phyloP scores from a whole-genome alignment of 2,888 invertebrate species.

The Acholoe squamosa region DNA sequence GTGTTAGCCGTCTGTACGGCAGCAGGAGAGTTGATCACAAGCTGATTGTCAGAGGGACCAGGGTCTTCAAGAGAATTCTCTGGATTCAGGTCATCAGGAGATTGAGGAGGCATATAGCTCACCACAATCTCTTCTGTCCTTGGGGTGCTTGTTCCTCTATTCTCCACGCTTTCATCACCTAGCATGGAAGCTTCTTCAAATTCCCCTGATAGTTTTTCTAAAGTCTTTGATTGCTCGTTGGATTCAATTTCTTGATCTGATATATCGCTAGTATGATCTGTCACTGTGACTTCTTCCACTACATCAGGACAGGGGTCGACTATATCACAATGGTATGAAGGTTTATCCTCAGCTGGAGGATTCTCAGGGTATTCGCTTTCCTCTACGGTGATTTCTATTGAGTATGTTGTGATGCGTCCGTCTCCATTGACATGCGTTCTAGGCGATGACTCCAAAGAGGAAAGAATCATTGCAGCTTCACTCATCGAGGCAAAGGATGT shows the following conservation, averaged over 20 bases:
- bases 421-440: not conserved
- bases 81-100: not conserved
- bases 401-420: not conserved
- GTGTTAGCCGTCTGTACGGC: no score
- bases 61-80: not conserved
- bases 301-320: no score
- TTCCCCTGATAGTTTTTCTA: no score
- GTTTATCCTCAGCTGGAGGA: not conserved
- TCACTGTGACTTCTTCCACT: no score
- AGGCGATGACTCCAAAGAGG: slow-evolving; percentile 39
- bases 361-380: slow-evolving; percentile 20
- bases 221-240: not conserved
- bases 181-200: not conserved
- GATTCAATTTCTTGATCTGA: not conserved
- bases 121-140: not conserved
- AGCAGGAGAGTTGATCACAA: not conserved
- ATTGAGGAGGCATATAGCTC: not conserved
- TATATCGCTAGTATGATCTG: not conserved
- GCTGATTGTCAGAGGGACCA: not conserved
- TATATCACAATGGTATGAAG: not conserved
- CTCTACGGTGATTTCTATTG: slow-evolving; percentile 1
- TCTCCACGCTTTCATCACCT: not conserved
- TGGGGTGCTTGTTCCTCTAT: not conserved
- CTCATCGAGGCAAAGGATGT: slow-evolving; percentile 29
- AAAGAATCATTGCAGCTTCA: slow-evolving; percentile 44